These are phyloP conservation scores for Wiebesia pumilae DNA, from an alignment of 1,140 invertebrate genomes.

Conservation along the genomic window DNA sequence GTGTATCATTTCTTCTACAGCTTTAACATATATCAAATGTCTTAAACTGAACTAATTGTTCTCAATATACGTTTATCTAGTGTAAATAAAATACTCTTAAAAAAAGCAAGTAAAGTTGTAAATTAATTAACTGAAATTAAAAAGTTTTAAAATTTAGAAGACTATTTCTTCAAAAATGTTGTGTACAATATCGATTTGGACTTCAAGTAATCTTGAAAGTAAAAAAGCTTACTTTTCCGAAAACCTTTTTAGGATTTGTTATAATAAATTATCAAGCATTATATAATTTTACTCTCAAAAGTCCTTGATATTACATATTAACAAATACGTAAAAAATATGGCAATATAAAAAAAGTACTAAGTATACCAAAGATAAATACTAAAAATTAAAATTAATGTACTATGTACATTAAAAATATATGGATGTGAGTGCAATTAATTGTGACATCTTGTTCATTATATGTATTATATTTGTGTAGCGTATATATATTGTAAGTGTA, in stretches of 20 bases:
- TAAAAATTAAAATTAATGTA: conserved; percentile 18
- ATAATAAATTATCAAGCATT: background rate
- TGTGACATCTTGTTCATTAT: conserved; percentile 5
- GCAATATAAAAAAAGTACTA: conserved; percentile 25
- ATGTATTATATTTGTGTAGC: background rate
- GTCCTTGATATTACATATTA: conserved; percentile 9
- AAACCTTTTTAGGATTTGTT: background rate
- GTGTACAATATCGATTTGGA: conserved; percentile 24
- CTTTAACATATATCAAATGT: conserved; percentile 8
- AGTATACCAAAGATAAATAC: conserved; percentile 33
- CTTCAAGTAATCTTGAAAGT: conserved; percentile 36
- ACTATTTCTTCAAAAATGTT: conserved; percentile 5
- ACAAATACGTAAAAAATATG: conserved; percentile 38
- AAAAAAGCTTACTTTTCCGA: background rate
- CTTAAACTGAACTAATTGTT: conserved; percentile 9
- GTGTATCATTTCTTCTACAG: background rate
- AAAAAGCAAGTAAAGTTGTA: conserved; percentile 21
- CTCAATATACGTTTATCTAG: background rate
- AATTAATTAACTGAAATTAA: conserved; percentile 32
- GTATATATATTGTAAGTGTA: background rate
- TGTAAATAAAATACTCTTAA: conserved; percentile 24
- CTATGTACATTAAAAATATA: background rate
- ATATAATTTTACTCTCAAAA: conserved; percentile 35
- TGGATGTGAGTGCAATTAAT: conserved; percentile 14
- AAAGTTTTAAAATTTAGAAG: conserved; percentile 7